phyloP scores from a whole-genome alignment of 2,113 vertebrate species.

The Haemorhous mexicanus region DNA sequence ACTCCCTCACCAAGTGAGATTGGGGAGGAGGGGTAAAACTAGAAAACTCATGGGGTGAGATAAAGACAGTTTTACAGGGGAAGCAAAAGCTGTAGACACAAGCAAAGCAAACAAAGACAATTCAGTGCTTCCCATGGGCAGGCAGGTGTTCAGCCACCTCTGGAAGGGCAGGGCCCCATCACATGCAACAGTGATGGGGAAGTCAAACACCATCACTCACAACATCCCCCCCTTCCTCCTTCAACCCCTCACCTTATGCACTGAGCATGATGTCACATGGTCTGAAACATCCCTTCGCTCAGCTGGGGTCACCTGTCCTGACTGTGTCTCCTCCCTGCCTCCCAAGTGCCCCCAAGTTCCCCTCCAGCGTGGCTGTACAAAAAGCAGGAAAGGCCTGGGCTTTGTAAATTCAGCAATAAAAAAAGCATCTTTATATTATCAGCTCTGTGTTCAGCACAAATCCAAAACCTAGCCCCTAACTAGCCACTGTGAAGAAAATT shows the following conservation, averaged over 20 bases:
- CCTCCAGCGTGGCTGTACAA: accelerated
- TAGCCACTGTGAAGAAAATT: not conserved
- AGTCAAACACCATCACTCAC: not conserved
- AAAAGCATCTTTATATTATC: not conserved
- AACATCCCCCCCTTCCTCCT: accelerated
- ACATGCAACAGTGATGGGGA: not conserved
- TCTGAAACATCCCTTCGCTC: not conserved
- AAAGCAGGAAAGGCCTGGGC: not conserved
- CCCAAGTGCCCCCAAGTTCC: not conserved
- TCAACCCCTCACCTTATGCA: too few species aligned
- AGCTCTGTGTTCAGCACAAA: not conserved
- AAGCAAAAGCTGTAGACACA: not conserved
- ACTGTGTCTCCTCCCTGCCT: not conserved
- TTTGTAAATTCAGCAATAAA: not conserved
- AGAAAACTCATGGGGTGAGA: not conserved
- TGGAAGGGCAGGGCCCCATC: not conserved
- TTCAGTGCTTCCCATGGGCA: not conserved
- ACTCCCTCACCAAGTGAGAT: too few species aligned
- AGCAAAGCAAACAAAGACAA: not conserved
- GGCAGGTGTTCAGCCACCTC: not conserved
- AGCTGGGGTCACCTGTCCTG: not conserved
- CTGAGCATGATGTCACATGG: not conserved
- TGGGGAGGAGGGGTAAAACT: not conserved
- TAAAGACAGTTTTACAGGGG: not conserved
- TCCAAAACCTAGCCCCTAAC: not conserved